phyloP scores from a whole-genome alignment of 2,113 vertebrate species.

The Porphyrio hochstetteri region DNA sequence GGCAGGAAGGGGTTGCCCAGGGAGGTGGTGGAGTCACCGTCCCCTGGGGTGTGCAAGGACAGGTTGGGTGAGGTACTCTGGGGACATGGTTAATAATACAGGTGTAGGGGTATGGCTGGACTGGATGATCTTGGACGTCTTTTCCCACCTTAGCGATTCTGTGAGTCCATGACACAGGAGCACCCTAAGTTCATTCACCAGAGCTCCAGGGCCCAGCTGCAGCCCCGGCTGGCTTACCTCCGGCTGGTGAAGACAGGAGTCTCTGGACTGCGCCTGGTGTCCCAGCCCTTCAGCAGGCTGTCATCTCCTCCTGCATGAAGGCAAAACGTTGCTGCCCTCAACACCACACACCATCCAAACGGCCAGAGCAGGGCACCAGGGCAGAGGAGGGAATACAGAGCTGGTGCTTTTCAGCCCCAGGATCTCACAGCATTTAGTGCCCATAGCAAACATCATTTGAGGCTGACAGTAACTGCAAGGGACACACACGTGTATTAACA shows the following conservation, averaged over 20 bases:
- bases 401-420: neutral
- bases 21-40: too few species aligned
- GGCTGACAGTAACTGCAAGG: neutral
- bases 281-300: slow-evolving; percentile 91
- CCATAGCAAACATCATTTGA: neutral
- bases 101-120: too few species aligned
- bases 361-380: neutral
- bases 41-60: too few species aligned
- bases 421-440: neutral
- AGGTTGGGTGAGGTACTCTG: too few species aligned
- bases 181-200: accelerated
- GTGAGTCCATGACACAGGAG: neutral
- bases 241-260: slow-evolving; percentile 82
- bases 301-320: slow-evolving; percentile 89
- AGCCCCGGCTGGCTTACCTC: slow-evolving; percentile 62
- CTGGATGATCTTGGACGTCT: too few species aligned
- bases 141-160: too few species aligned
- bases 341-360: neutral
- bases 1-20: too few species aligned
- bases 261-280: slow-evolving; percentile 76
- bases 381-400: neutral
- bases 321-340: neutral
- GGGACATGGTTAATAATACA: too few species aligned
- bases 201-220: neutral
- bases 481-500: neutral